Percentiles rank a stretch among this genome's conserved stretches.
These are phyloP conservation scores for Chloroceryle amazona DNA, from an alignment of 2,797 vertebrate genomes.

Conservation along the genomic window DNA sequence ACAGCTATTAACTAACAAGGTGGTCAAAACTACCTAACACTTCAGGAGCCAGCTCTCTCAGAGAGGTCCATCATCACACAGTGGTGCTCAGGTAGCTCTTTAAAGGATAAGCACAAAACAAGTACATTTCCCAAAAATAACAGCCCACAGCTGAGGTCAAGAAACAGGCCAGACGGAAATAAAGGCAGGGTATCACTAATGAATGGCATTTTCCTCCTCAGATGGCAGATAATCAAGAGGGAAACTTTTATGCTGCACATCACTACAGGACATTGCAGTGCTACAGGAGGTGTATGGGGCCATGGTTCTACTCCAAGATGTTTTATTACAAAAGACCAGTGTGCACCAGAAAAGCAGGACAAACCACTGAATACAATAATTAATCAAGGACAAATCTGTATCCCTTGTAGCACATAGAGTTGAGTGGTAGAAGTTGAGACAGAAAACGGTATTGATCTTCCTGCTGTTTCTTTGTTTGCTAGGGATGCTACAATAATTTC, in stretches of 20 bases:
- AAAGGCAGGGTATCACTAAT: neutral
- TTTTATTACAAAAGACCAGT: neutral
- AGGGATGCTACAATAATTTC: neutral
- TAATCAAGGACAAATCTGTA: neutral
- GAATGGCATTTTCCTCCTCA: neutral
- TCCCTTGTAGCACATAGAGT: neutral
- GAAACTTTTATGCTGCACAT: neutral
- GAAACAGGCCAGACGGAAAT: neutral
- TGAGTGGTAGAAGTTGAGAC: neutral
- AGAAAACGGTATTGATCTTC: neutral
- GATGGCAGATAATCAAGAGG: neutral
- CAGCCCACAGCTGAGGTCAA: neutral
- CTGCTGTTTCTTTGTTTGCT: neutral
- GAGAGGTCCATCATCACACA: neutral
- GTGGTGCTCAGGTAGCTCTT: neutral
- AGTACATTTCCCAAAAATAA: neutral
- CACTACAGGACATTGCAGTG: neutral
- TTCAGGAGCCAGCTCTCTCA: neutral
- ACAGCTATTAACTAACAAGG: neutral
- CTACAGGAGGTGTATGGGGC: neutral
- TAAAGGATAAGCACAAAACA: neutral
- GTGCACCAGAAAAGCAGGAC: neutral
- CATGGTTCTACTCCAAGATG: accelerated
- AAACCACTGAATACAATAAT: neutral
- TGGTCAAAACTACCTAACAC: neutral